A percentile compares a stretch with the other conserved stretches of the same genome.
Conservation (phyloP, 2,888 invertebrate genomes). For the Erpobdella octoculata region DNA sequence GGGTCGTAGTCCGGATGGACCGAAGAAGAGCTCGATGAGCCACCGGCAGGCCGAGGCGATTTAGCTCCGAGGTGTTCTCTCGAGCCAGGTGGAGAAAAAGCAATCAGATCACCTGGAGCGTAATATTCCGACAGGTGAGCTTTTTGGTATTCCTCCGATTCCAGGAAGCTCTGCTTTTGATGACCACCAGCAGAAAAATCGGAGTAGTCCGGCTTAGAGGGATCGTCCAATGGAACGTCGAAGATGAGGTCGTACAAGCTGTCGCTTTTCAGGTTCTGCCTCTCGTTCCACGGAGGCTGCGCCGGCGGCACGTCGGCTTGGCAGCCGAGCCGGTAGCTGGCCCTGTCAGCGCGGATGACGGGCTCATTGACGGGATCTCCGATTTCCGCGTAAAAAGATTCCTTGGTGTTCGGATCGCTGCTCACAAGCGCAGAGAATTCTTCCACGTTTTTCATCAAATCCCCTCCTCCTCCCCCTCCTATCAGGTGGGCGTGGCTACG, state of each 20-base stretch:
- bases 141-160: not conserved
- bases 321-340: not conserved
- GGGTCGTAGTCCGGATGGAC: too few species aligned
- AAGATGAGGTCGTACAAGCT: slow-evolving; percentile 26
- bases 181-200: not conserved
- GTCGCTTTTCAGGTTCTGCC: not conserved
- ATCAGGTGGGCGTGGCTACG: too few species aligned
- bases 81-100: too few species aligned
- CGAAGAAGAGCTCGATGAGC: too few species aligned
- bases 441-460: not conserved
- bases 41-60: too few species aligned
- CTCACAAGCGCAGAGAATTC: not conserved
- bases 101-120: too few species aligned
- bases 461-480: not conserved
- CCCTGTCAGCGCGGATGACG: not conserved
- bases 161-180: not conserved
- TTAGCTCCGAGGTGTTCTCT: not conserved
- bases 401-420: not conserved
- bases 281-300: not conserved
- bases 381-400: slow-evolving; percentile 23
- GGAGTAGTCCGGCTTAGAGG: not conserved
- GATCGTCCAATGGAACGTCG: not conserved
- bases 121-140: not conserved
- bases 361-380: not conserved
- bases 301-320: not conserved